A percentile compares a stretch with the other conserved stretches of the same genome.
Conservation (phyloP, 2,113 vertebrate genomes). For the Callipepla californica region DNA sequence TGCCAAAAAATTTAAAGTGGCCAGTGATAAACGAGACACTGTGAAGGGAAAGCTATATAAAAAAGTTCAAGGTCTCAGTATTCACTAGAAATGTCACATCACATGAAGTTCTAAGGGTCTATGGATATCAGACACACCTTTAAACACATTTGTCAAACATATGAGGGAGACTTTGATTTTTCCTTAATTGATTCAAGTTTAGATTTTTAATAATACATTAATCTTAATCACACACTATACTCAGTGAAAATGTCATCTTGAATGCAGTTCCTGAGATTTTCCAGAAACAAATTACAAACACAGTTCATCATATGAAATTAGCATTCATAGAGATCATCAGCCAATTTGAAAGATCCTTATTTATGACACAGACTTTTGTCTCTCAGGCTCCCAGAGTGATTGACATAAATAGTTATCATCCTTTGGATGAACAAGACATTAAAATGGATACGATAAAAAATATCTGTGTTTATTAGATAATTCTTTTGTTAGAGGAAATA, state of each 20-base stretch:
- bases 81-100: too few relatives aligned
- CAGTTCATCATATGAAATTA: not conserved
- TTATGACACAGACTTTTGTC: not conserved
- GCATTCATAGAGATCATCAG: not conserved
- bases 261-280: not conserved
- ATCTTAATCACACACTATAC: not conserved
- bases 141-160: not conserved
- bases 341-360: not conserved
- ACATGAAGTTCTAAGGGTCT: not conserved
- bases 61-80: not conserved
- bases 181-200: not conserved
- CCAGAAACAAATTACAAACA: not conserved
- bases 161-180: not conserved
- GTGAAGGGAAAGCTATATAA: not conserved
- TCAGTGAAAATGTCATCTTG: not conserved
- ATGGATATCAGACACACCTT: not conserved
- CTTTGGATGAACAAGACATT: not conserved
- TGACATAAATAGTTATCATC: not conserved
- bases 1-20: not conserved
- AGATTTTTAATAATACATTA: not conserved
- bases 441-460: not conserved
- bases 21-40: not conserved
- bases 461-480: not conserved
- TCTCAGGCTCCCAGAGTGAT: not conserved
- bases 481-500: not conserved